phyloP scores from a whole-genome alignment of 2,797 vertebrate species.

The Adelosebastes latens region DNA sequence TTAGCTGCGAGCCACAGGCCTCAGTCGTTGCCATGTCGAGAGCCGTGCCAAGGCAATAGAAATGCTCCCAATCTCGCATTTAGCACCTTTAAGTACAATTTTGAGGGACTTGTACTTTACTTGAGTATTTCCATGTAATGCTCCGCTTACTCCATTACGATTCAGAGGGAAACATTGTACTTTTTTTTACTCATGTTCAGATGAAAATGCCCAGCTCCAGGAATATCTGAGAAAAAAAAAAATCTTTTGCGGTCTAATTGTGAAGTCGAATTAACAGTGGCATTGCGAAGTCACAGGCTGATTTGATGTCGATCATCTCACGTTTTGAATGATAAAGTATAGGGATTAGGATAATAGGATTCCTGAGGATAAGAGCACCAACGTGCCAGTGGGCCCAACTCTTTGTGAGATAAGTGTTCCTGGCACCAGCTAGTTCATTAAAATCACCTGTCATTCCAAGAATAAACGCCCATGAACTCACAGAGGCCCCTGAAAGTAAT shows the following conservation, averaged over 20 bases:
- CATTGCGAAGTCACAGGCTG: too few relatives aligned
- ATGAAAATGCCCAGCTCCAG: background rate
- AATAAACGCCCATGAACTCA: background rate
- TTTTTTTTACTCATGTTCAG: background rate
- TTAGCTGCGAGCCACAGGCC: too few relatives aligned
- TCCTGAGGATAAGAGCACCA: background rate
- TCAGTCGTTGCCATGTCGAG: too few relatives aligned
- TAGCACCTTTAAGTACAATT: background rate
- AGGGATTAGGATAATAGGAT: background rate
- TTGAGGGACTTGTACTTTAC: background rate
- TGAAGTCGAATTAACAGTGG: background rate
- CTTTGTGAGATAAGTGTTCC: background rate
- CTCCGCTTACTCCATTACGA: background rate
- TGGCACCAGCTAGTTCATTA: background rate
- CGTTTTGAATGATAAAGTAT: background rate
- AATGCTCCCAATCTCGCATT: too few relatives aligned
- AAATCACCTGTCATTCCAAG: background rate
- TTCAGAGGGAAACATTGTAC: background rate
- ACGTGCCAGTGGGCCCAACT: background rate
- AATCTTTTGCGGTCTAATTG: background rate
- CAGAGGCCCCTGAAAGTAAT: background rate
- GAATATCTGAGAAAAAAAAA: background rate
- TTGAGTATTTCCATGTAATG: background rate
- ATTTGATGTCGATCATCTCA: background rate
- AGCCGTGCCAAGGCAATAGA: accelerated